Conservation (phyloP, 2,797 vertebrate genomes). For the Phoxinus dragarum region DNA sequence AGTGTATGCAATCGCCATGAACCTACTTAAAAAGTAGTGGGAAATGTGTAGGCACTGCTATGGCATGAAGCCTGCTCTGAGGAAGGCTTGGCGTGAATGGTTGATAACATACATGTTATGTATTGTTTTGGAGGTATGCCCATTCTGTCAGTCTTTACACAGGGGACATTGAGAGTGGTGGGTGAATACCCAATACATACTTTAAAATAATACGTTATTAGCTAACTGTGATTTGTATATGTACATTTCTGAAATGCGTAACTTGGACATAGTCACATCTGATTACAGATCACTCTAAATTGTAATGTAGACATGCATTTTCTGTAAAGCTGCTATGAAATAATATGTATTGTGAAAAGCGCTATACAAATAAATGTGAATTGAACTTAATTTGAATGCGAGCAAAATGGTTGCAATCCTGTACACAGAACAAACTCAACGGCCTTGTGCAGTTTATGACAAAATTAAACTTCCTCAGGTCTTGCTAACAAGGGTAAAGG, state of each 20-base stretch:
- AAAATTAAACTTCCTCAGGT: slow-evolving; percentile 36
- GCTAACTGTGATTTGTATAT: too few relatives aligned
- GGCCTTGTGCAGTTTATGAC: slow-evolving; percentile 15
- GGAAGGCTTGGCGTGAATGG: slow-evolving; percentile 20
- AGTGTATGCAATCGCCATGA: slow-evolving; percentile 47
- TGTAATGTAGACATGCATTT: too few relatives aligned
- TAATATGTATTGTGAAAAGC: too few relatives aligned
- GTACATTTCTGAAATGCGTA: too few relatives aligned
- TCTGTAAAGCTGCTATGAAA: too few relatives aligned
- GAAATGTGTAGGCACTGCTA: slow-evolving; percentile 39
- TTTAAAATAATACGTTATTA: too few relatives aligned
- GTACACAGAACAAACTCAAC: slow-evolving; percentile 26
- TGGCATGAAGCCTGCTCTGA: slow-evolving; percentile 30
- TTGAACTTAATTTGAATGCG: background rate
- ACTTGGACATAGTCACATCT: too few relatives aligned
- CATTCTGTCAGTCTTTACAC: slow-evolving; percentile 40
- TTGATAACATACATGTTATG: slow-evolving; percentile 46
- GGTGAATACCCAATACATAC: background rate
- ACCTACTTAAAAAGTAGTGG: slow-evolving; percentile 47
- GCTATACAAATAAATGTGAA: too few relatives aligned
- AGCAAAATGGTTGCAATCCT: slow-evolving; percentile 12
- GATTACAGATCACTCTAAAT: too few relatives aligned
- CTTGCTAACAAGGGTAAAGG: slow-evolving; percentile 19
- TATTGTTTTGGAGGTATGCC: slow-evolving; percentile 41
- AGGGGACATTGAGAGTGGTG: slow-evolving; percentile 29